phyloP scores from a whole-genome alignment of 2,888 invertebrate species.

The Branchinecta sandiegonensis region DNA sequence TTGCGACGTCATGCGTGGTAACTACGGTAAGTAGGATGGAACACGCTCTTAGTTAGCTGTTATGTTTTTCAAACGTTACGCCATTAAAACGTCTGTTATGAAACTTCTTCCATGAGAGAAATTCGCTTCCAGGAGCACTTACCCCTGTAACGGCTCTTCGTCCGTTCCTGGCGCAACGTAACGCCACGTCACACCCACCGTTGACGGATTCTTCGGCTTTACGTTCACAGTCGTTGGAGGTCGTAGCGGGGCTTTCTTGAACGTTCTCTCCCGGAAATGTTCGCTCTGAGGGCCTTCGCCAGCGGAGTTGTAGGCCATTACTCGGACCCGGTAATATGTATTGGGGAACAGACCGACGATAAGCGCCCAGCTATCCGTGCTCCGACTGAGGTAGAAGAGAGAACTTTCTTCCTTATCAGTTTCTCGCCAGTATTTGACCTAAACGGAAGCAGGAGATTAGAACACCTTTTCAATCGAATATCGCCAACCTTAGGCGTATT shows the following conservation, averaged over 20 bases:
- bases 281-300: constrained; percentile 94
- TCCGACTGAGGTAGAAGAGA: constrained; percentile 69
- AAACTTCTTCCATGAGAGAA: no score
- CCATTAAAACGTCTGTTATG: no score
- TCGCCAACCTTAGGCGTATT: no score
- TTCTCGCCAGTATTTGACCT: constrained; percentile 81
- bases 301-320: constrained; percentile 90
- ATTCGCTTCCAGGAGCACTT: constrained; percentile 47
- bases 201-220: constrained; percentile 65
- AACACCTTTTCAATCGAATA: background rate
- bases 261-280: constrained; percentile 68
- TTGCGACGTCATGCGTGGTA: no score
- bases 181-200: constrained; percentile 77
- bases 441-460: constrained; percentile 26
- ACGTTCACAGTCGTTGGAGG: constrained; percentile 85
- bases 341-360: constrained; percentile 86
- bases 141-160: constrained; percentile 87
- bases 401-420: constrained; percentile 55
- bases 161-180: constrained; percentile 77
- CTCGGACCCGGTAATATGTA: constrained; percentile 81
- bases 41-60: no score
- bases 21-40: no score
- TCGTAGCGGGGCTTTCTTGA: constrained; percentile 79
- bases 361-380: constrained; percentile 66
- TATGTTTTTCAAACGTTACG: no score